These are phyloP conservation scores for Apteryx mantelli DNA, from an alignment of 2,113 vertebrate species.

Conservation along the genomic window DNA sequence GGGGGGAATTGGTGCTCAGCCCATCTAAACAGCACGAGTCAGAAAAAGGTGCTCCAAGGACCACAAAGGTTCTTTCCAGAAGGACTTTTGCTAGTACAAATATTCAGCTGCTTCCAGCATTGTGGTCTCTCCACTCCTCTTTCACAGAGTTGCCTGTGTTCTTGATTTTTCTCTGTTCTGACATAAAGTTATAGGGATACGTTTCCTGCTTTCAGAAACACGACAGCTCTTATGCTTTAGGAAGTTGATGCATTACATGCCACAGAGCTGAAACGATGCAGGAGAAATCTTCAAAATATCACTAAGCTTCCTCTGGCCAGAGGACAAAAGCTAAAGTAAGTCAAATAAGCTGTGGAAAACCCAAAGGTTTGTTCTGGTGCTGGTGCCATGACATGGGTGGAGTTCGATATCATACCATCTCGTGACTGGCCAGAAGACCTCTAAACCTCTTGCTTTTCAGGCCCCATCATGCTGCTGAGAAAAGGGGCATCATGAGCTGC, in stretches of 20 bases:
- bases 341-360: not conserved
- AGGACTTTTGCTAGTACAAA: not conserved
- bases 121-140: not conserved
- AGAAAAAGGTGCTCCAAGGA: not conserved
- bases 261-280: not conserved
- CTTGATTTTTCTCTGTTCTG: not conserved
- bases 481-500: not conserved
- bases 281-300: not conserved
- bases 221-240: not conserved
- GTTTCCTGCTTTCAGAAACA: not conserved
- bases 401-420: not conserved
- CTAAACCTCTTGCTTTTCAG: not conserved
- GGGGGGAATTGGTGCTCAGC: not conserved
- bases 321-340: not conserved
- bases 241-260: not conserved
- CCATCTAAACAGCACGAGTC: not conserved
- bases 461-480: not conserved
- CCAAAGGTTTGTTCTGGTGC: not conserved
- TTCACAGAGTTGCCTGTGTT: not conserved
- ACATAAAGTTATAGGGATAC: not conserved
- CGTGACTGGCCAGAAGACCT: not conserved
- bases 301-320: not conserved
- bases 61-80: not conserved
- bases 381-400: fast-evolving
- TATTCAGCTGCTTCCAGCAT: not conserved